A percentile compares a stretch with the other conserved stretches of the same genome.
These are phyloP conservation scores for Amia ocellicauda DNA, from an alignment of 2,113 vertebrate genomes.

Conservation along the genomic window DNA sequence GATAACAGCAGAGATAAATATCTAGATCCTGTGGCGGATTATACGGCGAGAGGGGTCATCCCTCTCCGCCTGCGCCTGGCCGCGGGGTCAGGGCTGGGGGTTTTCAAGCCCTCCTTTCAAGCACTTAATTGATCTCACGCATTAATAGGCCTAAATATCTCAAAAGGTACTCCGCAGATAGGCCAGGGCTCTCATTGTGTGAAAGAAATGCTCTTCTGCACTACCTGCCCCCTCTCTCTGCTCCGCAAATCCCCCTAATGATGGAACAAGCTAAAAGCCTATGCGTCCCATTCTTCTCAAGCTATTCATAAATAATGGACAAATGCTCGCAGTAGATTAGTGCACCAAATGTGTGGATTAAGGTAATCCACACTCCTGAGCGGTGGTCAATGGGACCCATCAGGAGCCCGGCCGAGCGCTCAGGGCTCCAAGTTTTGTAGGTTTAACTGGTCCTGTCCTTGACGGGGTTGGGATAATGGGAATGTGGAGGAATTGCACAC, in stretches of 20 bases:
- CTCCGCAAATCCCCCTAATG: slow-evolving; percentile 65
- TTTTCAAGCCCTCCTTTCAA: slow-evolving; percentile 61
- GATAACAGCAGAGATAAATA: slow-evolving; percentile 69
- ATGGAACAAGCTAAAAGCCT: slow-evolving; percentile 65
- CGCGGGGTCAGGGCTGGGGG: slow-evolving; percentile 59
- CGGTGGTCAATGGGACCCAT: background rate
- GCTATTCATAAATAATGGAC: slow-evolving; percentile 46
- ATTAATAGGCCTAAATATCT: slow-evolving; percentile 64
- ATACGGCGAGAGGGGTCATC: slow-evolving; percentile 57
- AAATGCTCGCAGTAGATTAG: slow-evolving; percentile 60
- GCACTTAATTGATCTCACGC: slow-evolving; percentile 65
- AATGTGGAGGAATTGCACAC: too few species aligned
- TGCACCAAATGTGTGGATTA: slow-evolving; percentile 65
- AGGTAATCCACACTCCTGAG: slow-evolving; percentile 52
- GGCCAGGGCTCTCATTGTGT: slow-evolving; percentile 38
- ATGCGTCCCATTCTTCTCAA: slow-evolving; percentile 56
- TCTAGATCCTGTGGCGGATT: slow-evolving; percentile 72
- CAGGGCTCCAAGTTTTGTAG: slow-evolving; percentile 44
- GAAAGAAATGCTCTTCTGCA: slow-evolving; percentile 25
- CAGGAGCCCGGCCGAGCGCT: slow-evolving; percentile 12
- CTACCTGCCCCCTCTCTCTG: slow-evolving; percentile 26
- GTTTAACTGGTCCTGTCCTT: slow-evolving; percentile 52
- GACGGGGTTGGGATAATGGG: slow-evolving; percentile 15
- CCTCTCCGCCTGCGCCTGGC: slow-evolving; percentile 51
- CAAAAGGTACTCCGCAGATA: slow-evolving; percentile 37